Percentiles rank a stretch among this genome's conserved stretches.
Conservation (phyloP, 1,140 invertebrate species). For the Drosophila baimaii region DNA sequence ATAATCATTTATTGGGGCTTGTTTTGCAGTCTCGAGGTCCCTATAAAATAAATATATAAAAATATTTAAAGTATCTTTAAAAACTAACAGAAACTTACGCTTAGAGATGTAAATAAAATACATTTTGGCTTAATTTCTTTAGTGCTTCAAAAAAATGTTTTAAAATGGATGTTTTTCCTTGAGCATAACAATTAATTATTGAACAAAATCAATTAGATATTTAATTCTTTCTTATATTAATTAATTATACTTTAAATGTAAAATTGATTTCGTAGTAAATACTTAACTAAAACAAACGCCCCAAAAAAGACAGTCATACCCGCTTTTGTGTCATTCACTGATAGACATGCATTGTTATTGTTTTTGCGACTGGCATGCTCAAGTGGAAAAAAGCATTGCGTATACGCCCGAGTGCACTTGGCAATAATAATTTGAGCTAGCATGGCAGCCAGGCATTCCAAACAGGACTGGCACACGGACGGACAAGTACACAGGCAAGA, state of each 20-base stretch:
- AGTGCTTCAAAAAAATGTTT: too few species aligned
- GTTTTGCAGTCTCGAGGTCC: too few species aligned
- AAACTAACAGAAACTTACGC: not conserved
- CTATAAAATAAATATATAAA: too few species aligned
- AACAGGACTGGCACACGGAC: conserved; percentile 26
- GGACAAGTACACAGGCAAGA: conserved; percentile 25
- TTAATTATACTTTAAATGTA: too few species aligned
- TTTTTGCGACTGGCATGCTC: conserved; percentile 67
- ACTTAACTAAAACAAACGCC: rapidly evolving
- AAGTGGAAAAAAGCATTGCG: conserved; percentile 81
- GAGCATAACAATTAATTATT: too few species aligned
- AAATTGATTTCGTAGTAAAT: not conserved
- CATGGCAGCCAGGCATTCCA: conserved; percentile 51
- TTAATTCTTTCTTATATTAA: too few species aligned
- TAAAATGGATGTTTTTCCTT: too few species aligned
- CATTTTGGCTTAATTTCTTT: too few species aligned
- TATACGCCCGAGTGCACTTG: conserved; percentile 79
- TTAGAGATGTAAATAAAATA: too few species aligned
- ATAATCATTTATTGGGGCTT: too few species aligned
- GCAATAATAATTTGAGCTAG: conserved; percentile 75
- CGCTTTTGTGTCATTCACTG: not conserved
- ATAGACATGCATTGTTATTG: conserved; percentile 56
- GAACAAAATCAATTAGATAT: not conserved
- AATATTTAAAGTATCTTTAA: too few species aligned
- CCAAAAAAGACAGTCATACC: not conserved